Evolutionary conservation across 2,888 invertebrate species (phyloP), one percentile per base, ranked within the genome.

Genomic region (Thumatha senex): DNA sequence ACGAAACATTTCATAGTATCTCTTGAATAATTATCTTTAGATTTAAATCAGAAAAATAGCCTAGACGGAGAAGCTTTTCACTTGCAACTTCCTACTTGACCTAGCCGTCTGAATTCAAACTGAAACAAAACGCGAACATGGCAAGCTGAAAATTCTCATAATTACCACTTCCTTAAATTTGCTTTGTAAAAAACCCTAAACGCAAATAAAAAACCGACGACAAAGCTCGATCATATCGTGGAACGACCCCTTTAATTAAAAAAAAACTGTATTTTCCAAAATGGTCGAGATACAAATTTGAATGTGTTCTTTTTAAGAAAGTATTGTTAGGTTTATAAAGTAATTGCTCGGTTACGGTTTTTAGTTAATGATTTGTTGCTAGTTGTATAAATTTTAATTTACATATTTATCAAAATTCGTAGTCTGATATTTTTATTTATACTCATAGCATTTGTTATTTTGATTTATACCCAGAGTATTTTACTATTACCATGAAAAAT

Each of bases 161-260:
- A 67, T 62, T 60, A 68, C 60, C 18, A 48, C 49, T 57, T 61
- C 63, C 67, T 64, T 68, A 67, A 70, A 67, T 67, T 63, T 60
- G 61, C 65, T 63, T 66, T 61, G 60, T 43, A 59, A 57, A 52
- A 53, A 64, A 63, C 54, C 57, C 47, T 35, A 57, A 65, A 62
- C 68, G 65, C 58, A 68, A 69, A 66, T 66, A 63, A 55, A 57
- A 31, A 69, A 55, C 54, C 53, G 63, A 65, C 68, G 71, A 77
- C 77, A 76, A 75, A 77, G 75, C 72, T 56, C 61, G 70, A 72
- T 76, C 69, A 65, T 77, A 77, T 71, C 72, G 70, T 59, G 63
- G 61, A 70, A 73, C 74, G 74, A 70, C 68, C 72, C 68, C 74
- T 77, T 75, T 76, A 77, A 76, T 77, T 76, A 76, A 76, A 77